Evolutionary conservation across 2,113 vertebrate species (phyloP), one percentile per base, ranked within the genome.

Genomic region (Alosa alosa): DNA sequence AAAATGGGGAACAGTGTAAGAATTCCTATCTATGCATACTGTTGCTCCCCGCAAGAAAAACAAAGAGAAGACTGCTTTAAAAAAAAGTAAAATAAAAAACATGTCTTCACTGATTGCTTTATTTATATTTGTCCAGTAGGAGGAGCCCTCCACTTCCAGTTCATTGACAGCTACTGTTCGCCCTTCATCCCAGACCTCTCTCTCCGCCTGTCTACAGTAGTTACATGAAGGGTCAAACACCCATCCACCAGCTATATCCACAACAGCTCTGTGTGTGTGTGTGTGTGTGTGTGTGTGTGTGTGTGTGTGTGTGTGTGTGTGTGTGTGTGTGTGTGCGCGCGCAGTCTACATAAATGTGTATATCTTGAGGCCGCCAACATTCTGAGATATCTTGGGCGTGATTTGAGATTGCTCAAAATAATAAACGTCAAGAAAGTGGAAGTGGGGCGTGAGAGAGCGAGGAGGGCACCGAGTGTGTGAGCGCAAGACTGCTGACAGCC

Each of bases 141-240:
- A 17, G 72, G 72, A 78, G 72, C 31, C 72, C 25, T 78, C 72
- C 72, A 41, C 72, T 13, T 78, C 25, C 72, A 78, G 31, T 39
- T 17, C 4, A 78, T 3, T 39, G 10, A 39, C n/a, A 3, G 64
- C 25, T 68, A 2, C n/a, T 11, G 64, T 68, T 11, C 7, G 64
- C 49, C 83, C 72, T 45, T 1, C 45, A 22, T 22, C n/a, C 9
- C 22, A 15, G 6, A 4, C 22, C 6, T 44, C 78, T n/a, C 45
- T 82, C 57, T 84, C 36, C 44, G 55, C n/a, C n/a, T 72, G 64
- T 31, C 31, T 36, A 78, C 72, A 39, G 72, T 78, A 68, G 64
- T 31, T 78, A 78, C 36, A 6, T 39, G 25, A 78, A 1, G 25
- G 31, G 31, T 15, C 1, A 78, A 78, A 84, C 25, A 57, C 52